Evolutionary conservation across 1,140 invertebrate genomes (phyloP).

Genomic region (Drosophila repletoides): DNA sequence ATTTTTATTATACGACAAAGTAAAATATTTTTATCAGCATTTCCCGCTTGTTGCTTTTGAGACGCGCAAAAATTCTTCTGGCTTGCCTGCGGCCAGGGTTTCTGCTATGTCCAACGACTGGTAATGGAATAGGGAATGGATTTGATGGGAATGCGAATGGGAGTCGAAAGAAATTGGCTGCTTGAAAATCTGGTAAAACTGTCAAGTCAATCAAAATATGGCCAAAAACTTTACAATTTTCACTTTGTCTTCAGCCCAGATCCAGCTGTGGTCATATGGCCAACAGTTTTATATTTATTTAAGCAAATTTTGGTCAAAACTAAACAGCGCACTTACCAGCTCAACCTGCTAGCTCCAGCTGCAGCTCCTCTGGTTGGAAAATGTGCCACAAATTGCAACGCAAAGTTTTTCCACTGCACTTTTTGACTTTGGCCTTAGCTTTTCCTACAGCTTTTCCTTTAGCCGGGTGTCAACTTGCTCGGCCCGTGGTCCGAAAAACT

Average conservation of each 20-base stretch:
- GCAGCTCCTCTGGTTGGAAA: constrained; percentile 11
- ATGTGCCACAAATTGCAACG: constrained; percentile 60
- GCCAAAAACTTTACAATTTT: constrained; percentile 56
- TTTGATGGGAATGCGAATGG: not conserved
- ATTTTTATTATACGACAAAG: constrained; percentile 80
- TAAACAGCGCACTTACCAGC: constrained; percentile 59
- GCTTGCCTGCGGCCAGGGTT: constrained; percentile 45
- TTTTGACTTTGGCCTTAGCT: constrained; percentile 51
- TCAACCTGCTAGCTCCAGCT: not conserved
- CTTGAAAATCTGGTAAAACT: constrained; percentile 29
- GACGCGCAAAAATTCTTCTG: constrained; percentile 47
- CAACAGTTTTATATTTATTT: constrained; percentile 65
- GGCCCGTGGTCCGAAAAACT: constrained; percentile 59
- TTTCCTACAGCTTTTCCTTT: constrained; percentile 22
- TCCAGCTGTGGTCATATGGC: constrained; percentile 34
- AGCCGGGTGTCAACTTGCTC: constrained; percentile 69
- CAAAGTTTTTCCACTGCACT: constrained; percentile 71
- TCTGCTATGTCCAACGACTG: too few relatives aligned
- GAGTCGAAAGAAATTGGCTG: not conserved
- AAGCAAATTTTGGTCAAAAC: constrained; percentile 63
- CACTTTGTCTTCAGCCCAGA: constrained; percentile 9
- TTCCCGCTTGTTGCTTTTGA: constrained; percentile 73
- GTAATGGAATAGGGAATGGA: not conserved
- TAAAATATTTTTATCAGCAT: constrained; percentile 80
- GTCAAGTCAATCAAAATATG: constrained; percentile 76